These are phyloP conservation scores for Dastarcus helophoroides DNA, from an alignment of 2,888 invertebrate species.

Conservation along the genomic window DNA sequence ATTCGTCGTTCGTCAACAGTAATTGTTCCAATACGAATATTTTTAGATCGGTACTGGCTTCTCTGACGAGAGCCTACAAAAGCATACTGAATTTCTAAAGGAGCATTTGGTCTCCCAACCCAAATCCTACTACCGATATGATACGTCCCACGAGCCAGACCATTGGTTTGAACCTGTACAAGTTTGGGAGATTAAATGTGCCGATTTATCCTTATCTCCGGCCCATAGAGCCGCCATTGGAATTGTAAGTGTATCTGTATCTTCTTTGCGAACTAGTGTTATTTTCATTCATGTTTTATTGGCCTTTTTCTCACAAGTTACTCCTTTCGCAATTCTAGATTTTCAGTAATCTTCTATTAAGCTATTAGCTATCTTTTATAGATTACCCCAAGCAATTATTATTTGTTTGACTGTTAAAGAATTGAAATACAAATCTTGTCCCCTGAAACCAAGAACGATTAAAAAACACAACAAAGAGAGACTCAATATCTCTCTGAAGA, in stretches of 20 bases:
- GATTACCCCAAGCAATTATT: too few species aligned
- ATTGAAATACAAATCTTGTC: too few species aligned
- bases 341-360: too few species aligned
- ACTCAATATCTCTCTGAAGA: too few species aligned
- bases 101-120: slow-evolving; percentile 62
- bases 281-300: too few species aligned
- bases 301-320: slow-evolving; percentile 5
- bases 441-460: too few species aligned
- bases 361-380: too few species aligned
- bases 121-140: slow-evolving; percentile 71
- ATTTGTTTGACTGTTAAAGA: too few species aligned
- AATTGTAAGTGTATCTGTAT: slow-evolving; percentile 49
- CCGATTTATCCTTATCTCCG: slow-evolving; percentile 93
- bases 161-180: slow-evolving; percentile 78
- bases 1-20: slow-evolving; percentile 17
- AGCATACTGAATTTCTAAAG: slow-evolving; percentile 65
- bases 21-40: neutral
- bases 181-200: slow-evolving; percentile 69
- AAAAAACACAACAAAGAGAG: too few species aligned
- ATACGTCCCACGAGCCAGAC: slow-evolving; percentile 63
- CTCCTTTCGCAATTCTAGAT: too few species aligned
- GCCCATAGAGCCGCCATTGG: slow-evolving; percentile 82
- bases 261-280: too few species aligned
- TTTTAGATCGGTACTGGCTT: slow-evolving; percentile 83
- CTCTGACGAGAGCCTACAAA: slow-evolving; percentile 75